These are phyloP conservation scores for Brachionus plicatilis DNA, from an alignment of 1,140 invertebrate genomes.

Conservation along the genomic window DNA sequence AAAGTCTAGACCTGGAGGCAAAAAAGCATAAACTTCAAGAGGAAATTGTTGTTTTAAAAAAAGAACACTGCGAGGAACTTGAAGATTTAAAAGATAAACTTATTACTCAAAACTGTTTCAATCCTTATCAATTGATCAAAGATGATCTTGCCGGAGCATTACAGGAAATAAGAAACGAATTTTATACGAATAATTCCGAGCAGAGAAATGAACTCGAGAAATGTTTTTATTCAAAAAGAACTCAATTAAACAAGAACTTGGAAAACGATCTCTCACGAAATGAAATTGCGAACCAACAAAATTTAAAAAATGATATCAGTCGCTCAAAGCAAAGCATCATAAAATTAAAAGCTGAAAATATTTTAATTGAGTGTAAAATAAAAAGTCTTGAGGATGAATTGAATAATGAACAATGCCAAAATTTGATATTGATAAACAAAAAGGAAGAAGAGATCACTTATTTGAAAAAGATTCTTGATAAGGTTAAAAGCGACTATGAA, in stretches of 20 bases:
- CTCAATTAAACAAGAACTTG: neutral
- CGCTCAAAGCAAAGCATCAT: neutral
- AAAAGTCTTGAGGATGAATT: neutral
- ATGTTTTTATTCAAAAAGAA: neutral
- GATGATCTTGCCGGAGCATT: neutral
- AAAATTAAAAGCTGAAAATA: slow-evolving; percentile 1
- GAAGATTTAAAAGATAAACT: neutral
- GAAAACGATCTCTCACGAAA: neutral
- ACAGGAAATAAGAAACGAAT: slow-evolving; percentile 22
- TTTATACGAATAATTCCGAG: neutral
- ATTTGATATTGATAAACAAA: neutral
- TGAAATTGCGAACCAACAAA: neutral
- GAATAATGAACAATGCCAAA: neutral
- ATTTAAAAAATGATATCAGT: neutral
- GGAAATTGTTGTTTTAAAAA: slow-evolving; percentile 8
- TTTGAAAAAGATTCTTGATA: neutral
- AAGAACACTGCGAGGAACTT: neutral
- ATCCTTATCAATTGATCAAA: neutral
- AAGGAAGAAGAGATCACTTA: neutral
- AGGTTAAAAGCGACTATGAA: neutral
- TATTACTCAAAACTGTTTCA: neutral
- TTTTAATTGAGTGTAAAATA: neutral
- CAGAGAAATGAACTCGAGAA: neutral
- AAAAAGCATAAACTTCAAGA: slow-evolving; percentile 34
- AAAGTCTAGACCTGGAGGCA: neutral